phyloP scores from a whole-genome alignment of 1,140 invertebrate species.

The Pseudomyrmex cubaensis region DNA sequence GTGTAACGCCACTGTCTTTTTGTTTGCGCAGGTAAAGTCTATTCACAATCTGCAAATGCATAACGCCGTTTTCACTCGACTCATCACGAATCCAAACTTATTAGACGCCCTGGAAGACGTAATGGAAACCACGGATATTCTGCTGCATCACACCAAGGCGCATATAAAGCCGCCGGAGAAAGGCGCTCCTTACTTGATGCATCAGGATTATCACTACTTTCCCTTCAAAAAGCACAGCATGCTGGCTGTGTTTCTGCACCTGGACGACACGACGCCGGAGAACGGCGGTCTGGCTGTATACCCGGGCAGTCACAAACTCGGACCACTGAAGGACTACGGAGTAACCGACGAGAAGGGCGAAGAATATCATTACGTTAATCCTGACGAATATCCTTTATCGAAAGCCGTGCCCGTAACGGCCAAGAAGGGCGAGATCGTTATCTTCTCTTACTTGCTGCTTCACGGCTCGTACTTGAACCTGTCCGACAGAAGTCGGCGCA shows the following conservation, averaged over 20 bases:
- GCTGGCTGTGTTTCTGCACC: constrained; percentile 87
- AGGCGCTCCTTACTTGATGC: constrained; percentile 88
- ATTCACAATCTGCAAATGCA: constrained; percentile 88
- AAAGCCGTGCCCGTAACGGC: constrained; percentile 86
- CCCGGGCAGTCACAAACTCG: constrained; percentile 88
- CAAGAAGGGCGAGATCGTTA: constrained; percentile 86
- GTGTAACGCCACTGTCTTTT: not conserved
- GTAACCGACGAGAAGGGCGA: constrained; percentile 79
- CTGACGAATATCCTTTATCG: constrained; percentile 86
- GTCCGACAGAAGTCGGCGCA: constrained; percentile 84
- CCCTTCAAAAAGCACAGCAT: constrained; percentile 87
- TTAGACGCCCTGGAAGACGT: constrained; percentile 87
- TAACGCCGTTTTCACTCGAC: constrained; percentile 85
- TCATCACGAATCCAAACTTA: constrained; percentile 86
- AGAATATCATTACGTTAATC: constrained; percentile 86
- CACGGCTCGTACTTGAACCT: constrained; percentile 87
- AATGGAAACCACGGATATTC: constrained; percentile 86
- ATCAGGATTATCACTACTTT: constrained; percentile 89
- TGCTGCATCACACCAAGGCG: constrained; percentile 88
- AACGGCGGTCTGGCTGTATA: constrained; percentile 88
- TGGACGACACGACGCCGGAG: constrained; percentile 87
- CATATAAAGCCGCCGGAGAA: constrained; percentile 87
- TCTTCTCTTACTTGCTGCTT: constrained; percentile 88
- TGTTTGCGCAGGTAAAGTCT: constrained; percentile 83
- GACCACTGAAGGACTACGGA: constrained; percentile 86